A percentile compares a stretch with the other conserved stretches of the same genome.
Evolutionary conservation across 2,888 invertebrate genomes (phyloP).

Genomic region (Caenorhabditis virilis): DNA sequence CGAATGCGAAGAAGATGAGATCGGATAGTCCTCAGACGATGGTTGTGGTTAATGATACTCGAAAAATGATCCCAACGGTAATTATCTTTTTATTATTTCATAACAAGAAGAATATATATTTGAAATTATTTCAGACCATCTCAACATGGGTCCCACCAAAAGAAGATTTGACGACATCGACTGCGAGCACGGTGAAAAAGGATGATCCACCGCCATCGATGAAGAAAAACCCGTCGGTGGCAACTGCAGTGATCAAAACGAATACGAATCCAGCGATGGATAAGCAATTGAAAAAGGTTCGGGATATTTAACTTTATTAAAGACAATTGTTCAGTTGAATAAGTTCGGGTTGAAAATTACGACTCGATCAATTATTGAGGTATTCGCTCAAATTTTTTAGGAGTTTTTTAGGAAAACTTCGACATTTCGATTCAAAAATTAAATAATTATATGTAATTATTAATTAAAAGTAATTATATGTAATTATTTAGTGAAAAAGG

Average conservation of each 20-base stretch:
- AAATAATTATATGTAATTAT: too few species aligned
- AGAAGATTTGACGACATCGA: conserved; percentile 22
- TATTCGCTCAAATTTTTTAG: too few species aligned
- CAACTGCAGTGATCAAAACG: conserved; percentile 24
- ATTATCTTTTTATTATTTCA: too few species aligned
- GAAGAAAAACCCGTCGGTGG: conserved; percentile 18
- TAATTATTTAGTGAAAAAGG: too few species aligned
- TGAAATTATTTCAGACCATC: conserved; percentile 19
- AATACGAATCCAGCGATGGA: neutral
- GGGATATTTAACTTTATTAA: too few species aligned
- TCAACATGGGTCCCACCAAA: conserved; percentile 39
- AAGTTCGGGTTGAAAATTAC: too few species aligned
- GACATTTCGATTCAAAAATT: too few species aligned
- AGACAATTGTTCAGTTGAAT: too few species aligned
- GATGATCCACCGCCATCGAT: conserved; percentile 14
- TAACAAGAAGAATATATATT: too few species aligned
- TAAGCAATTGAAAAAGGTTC: conserved; percentile 1
- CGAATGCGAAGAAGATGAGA: conserved; percentile 7
- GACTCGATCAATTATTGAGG: too few species aligned
- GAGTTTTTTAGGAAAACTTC: too few species aligned
- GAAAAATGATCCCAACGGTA: conserved; percentile 10
- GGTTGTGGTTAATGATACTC: conserved; percentile 18
- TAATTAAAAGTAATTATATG: too few species aligned
- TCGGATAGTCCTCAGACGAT: conserved; percentile 6
- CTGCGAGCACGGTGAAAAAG: neutral